A percentile compares a stretch with the other conserved stretches of the same genome.
Conservation (phyloP, 2,888 invertebrate genomes). For the Zeuzera pyrina region DNA sequence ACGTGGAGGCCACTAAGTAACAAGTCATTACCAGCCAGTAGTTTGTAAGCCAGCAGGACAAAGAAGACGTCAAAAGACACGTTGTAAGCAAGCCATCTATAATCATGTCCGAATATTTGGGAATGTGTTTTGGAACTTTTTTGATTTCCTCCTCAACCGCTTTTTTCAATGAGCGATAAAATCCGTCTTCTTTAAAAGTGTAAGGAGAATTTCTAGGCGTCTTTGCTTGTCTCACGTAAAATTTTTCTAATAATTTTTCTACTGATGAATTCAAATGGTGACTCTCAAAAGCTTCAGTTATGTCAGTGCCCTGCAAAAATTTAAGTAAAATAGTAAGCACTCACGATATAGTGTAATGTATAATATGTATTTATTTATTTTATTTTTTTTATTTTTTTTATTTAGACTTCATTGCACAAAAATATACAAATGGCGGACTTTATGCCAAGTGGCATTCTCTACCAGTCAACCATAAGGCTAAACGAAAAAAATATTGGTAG, state of each 20-base stretch:
- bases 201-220: slow-evolving; percentile 79
- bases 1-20: slow-evolving; percentile 66
- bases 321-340: too few species aligned
- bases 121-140: slow-evolving; percentile 51
- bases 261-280: slow-evolving; percentile 77
- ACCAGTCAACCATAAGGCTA: too few species aligned
- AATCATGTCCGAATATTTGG: slow-evolving; percentile 36
- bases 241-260: slow-evolving; percentile 74
- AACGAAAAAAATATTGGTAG: too few species aligned
- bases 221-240: slow-evolving; percentile 75
- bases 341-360: too few species aligned
- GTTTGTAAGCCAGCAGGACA: slow-evolving; percentile 29
- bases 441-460: too few species aligned
- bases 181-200: slow-evolving; percentile 82
- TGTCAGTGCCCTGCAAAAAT: slow-evolving; percentile 82
- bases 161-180: slow-evolving; percentile 79
- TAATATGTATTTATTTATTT: too few species aligned
- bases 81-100: slow-evolving; percentile 44
- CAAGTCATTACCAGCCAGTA: slow-evolving; percentile 29
- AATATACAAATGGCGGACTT: too few species aligned
- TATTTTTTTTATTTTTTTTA: not conserved
- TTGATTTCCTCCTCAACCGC: slow-evolving; percentile 71
- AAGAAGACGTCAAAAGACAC: slow-evolving; percentile 34
- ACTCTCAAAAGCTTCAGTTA: slow-evolving; percentile 84
- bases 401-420: too few species aligned